These are phyloP conservation scores for Lysandra coridon DNA, from an alignment of 2,888 invertebrate genomes.

Conservation along the genomic window DNA sequence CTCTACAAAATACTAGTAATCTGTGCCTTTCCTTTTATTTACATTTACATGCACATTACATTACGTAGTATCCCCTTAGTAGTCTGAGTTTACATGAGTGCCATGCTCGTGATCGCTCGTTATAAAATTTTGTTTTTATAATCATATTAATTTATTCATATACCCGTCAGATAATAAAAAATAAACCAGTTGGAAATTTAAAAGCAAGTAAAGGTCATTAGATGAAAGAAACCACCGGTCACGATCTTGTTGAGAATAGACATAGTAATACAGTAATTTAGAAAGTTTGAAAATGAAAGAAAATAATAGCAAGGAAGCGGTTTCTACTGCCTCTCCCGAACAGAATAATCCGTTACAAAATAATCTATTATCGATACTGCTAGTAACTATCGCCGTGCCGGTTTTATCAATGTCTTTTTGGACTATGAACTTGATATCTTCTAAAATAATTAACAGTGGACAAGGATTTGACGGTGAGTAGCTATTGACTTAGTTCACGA, in stretches of 20 bases:
- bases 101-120: neutral
- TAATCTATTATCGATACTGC: slow-evolving; percentile 79
- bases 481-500: neutral
- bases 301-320: slow-evolving; percentile 40
- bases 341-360: slow-evolving; percentile 8
- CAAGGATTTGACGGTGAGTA: slow-evolving; percentile 78
- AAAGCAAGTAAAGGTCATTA: neutral
- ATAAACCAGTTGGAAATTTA: neutral
- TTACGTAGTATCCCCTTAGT: neutral
- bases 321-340: neutral
- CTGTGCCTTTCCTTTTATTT: neutral
- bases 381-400: slow-evolving; percentile 86
- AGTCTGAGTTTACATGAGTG: too few species aligned
- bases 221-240: neutral
- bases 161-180: neutral
- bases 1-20: too few species aligned
- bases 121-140: neutral
- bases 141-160: neutral
- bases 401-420: slow-evolving; percentile 86
- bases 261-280: slow-evolving; percentile 1
- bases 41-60: too few species aligned
- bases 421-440: slow-evolving; percentile 85
- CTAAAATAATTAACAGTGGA: slow-evolving; percentile 75
- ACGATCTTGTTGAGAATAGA: neutral
- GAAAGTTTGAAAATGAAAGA: slow-evolving; percentile 36